Evolutionary conservation across 2,797 vertebrate species (phyloP), one percentile per base, ranked within the genome.

Genomic region (Leuciscus waleckii): DNA sequence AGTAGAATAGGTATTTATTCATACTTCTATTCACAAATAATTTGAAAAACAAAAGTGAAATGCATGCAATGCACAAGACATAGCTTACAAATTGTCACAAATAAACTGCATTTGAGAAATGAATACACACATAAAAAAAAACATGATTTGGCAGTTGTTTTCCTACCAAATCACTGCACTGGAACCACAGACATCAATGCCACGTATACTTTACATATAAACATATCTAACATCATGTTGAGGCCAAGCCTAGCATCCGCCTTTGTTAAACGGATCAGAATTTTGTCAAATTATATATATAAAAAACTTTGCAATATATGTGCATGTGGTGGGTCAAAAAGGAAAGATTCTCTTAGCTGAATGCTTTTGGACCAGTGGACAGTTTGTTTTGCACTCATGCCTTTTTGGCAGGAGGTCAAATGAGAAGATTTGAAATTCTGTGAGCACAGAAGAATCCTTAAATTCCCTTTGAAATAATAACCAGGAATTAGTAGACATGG

Each of bases 191-290:
- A 46, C 21, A 77, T 56, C 32, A 37, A n/a, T 39, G 39, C 16
- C 32, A 39, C 4, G n/a, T 56, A 39, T 58, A 61, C 23, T 61
- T 10, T 61, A 77, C 74, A 77, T 77, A 77, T 77, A 4, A 58
- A 77, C 74, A 76, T 76, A 58, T 76, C 7, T 76, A 37, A 56
- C 74, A 35, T 8, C 0, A 58, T 9, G 37, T 58, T 77, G 14
- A 39, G 21, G 4, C 51, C 46, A 75, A 32, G 29, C 26, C 35
- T 16, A 35, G 29, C 49, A 56, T 56, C 29, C 11, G 32, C 29
- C 7, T 17, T 32, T 1, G 29, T 32, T 32, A 65, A 65, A 65
- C 17, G 14, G 17, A 17, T 11, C 29, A 65, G 7, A 17, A 65
- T 63, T 16, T 6, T 14, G 5, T 63, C 58, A 6, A 26, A 61